These are phyloP conservation scores for Raillietiella orientalis DNA, from an alignment of 2,888 invertebrate genomes.

Conservation along the genomic window DNA sequence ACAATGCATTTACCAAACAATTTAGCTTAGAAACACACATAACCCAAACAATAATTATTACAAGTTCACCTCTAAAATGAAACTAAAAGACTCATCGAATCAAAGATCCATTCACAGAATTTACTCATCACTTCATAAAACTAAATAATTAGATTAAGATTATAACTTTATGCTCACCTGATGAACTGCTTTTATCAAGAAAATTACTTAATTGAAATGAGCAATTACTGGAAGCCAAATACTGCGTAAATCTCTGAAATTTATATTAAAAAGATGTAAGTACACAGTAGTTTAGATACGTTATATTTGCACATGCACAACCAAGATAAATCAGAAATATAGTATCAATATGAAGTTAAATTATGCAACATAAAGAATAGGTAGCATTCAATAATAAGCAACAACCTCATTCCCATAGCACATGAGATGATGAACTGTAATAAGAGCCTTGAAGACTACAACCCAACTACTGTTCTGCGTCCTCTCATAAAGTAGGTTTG, in stretches of 20 bases:
- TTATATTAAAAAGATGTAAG: slow-evolving; percentile 11
- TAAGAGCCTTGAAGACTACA: slow-evolving; percentile 88
- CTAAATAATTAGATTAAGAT: no score
- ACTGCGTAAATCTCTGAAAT: slow-evolving; percentile 92
- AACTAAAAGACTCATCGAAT: no score
- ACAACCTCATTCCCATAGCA: slow-evolving; percentile 96
- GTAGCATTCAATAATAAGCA: no score
- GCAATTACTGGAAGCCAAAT: slow-evolving; percentile 96
- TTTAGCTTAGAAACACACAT: no score
- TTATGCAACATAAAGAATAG: no score
- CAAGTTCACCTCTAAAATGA: no score
- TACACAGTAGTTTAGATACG: no score
- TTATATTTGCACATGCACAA: background rate
- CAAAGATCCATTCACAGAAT: no score
- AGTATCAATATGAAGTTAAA: background rate
- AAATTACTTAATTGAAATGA: slow-evolving; percentile 94
- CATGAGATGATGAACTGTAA: slow-evolving; percentile 94
- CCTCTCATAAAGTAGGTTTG: slow-evolving; percentile 86
- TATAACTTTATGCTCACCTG: slow-evolving; percentile 38
- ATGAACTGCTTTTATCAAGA: slow-evolving; percentile 84
- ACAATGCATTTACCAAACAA: no score
- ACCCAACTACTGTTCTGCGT: slow-evolving; percentile 96
- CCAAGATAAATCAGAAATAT: background rate
- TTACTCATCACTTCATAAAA: no score
- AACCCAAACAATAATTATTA: no score